Percentiles rank a stretch among this genome's conserved stretches.
These are phyloP conservation scores for Danio albolineatus DNA, from an alignment of 2,797 vertebrate species.

Conservation along the genomic window DNA sequence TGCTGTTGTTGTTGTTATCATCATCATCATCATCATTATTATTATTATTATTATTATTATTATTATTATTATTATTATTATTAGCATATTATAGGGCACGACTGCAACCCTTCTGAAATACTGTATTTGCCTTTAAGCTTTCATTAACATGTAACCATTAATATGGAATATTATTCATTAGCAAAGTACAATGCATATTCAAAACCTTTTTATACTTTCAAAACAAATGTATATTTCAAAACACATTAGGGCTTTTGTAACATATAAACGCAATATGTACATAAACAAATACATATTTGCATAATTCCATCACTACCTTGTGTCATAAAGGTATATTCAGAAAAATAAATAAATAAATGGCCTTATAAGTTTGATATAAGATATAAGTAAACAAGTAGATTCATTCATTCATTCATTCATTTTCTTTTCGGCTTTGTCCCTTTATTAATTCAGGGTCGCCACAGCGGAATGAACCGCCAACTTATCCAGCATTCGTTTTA, in stretches of 20 bases:
- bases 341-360: too few relatives aligned
- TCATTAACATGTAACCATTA: slow-evolving; percentile 66
- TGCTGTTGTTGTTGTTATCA: too few relatives aligned
- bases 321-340: background rate
- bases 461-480: too few relatives aligned
- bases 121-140: slow-evolving; percentile 66
- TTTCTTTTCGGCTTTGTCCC: too few relatives aligned
- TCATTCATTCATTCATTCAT: too few relatives aligned
- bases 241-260: slow-evolving; percentile 67
- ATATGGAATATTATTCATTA: slow-evolving; percentile 67
- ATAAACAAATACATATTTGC: too few relatives aligned
- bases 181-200: slow-evolving; percentile 67
- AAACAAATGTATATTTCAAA: slow-evolving; percentile 53
- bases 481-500: too few relatives aligned
- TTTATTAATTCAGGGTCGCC: too few relatives aligned
- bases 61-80: slow-evolving; percentile 10
- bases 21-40: too few relatives aligned
- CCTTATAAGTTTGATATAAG: too few relatives aligned
- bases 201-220: slow-evolving; percentile 71
- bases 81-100: background rate
- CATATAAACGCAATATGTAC: slow-evolving; percentile 72
- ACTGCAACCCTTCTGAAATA: slow-evolving; percentile 52
- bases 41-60: too few relatives aligned
- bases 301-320: background rate
- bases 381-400: too few relatives aligned